Evolutionary conservation across 2,888 invertebrate species (phyloP).

Genomic region (Coronaproctus castanopsis): DNA sequence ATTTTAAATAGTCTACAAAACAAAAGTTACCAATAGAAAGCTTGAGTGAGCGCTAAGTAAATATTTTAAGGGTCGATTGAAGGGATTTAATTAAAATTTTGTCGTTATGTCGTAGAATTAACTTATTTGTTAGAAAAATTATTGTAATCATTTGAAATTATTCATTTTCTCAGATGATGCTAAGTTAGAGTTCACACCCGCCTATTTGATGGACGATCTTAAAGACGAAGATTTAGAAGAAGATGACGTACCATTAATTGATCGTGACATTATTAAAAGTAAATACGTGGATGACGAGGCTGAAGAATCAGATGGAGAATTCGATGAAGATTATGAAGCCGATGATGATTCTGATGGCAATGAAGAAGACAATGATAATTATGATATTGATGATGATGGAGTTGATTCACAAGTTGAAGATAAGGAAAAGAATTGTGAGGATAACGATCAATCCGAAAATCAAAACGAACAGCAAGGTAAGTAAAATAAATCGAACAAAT

Average conservation of each 20-base stretch:
- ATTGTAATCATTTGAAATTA: background rate
- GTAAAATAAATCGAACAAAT: too few species aligned
- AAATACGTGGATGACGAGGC: constrained; percentile 7
- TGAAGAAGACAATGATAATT: constrained; percentile 19
- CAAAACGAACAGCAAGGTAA: too few species aligned
- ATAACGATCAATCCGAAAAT: constrained; percentile 16
- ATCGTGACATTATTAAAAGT: constrained; percentile 2
- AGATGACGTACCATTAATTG: constrained; percentile 6
- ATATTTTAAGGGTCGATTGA: too few species aligned
- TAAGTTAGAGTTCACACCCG: background rate
- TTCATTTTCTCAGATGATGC: background rate
- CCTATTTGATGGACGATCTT: constrained; percentile 1
- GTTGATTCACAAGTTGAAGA: constrained; percentile 20
- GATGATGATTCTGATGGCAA: constrained; percentile 21
- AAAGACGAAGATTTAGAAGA: constrained; percentile 10
- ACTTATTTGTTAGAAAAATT: too few species aligned
- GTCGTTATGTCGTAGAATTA: too few species aligned
- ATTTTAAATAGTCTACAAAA: too few species aligned
- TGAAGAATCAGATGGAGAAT: constrained; percentile 31
- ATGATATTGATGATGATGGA: constrained; percentile 20
- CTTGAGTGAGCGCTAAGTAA: too few species aligned
- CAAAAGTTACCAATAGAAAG: too few species aligned
- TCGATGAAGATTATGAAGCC: constrained; percentile 24
- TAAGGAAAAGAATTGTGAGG: constrained; percentile 7
- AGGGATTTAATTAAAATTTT: too few species aligned